Evolutionary conservation across 2,113 vertebrate genomes (phyloP).

Genomic region (Triplophysa dalaica): DNA sequence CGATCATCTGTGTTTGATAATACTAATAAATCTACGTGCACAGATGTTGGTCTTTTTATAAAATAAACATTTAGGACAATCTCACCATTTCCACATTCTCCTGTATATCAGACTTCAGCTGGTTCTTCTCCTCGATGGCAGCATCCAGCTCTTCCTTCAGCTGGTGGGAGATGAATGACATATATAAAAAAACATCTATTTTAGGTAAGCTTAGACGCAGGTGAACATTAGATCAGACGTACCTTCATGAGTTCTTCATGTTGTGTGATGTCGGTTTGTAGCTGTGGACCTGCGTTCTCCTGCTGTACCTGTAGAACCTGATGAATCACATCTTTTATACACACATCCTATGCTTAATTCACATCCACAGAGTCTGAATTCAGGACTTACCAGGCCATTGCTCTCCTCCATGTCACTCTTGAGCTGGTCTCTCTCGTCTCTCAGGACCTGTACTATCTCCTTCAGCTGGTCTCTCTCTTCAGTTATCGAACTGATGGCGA

Average conservation of each 20-base stretch:
- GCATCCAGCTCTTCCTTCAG: slow-evolving; percentile 58
- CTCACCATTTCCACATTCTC: slow-evolving; percentile 63
- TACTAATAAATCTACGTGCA: neutral
- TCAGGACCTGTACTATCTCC: slow-evolving; percentile 39
- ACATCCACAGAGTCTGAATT: neutral
- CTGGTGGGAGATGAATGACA: slow-evolving; percentile 5
- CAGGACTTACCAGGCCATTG: slow-evolving; percentile 33
- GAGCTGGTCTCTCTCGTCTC: slow-evolving; percentile 34
- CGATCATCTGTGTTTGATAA: slow-evolving; percentile 51
- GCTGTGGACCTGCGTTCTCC: neutral
- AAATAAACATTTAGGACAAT: neutral
- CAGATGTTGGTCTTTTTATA: neutral
- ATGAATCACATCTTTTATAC: neutral
- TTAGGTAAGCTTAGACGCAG: neutral
- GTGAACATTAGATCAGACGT: no score
- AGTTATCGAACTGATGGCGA: neutral
- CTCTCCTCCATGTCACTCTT: slow-evolving; percentile 38
- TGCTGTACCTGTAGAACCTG: slow-evolving; percentile 34
- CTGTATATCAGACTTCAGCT: slow-evolving; percentile 62
- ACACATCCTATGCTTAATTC: neutral
- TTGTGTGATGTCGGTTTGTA: neutral
- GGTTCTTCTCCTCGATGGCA: slow-evolving; percentile 56
- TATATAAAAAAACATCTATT: neutral
- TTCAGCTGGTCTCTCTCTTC: slow-evolving; percentile 45
- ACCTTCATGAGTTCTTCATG: slow-evolving; percentile 41